These are phyloP conservation scores for Tetragonisca angustula DNA, from an alignment of 2,888 invertebrate genomes.

Conservation along the genomic window DNA sequence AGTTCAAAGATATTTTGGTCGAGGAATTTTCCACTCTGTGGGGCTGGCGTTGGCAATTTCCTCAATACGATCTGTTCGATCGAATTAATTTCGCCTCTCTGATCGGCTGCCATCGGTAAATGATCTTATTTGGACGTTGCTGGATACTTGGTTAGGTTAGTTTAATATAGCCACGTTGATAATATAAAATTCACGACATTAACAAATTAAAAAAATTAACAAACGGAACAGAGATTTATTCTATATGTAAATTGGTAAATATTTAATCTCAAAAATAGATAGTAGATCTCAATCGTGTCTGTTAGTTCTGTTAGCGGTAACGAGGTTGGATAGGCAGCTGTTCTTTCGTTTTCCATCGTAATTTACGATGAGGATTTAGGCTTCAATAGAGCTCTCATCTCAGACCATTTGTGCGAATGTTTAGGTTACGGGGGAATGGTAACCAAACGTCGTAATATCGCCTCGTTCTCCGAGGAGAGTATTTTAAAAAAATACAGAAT, in stretches of 20 bases:
- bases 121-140: not conserved
- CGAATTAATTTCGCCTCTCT: constrained; percentile 18
- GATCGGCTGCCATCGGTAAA: not conserved
- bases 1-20: not conserved
- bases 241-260: not conserved
- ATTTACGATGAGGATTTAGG: no score
- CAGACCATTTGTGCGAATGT: no score
- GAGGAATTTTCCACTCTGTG: not conserved
- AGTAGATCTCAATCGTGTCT: no score
- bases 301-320: not conserved
- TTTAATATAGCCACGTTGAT: not conserved
- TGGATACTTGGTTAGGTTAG: not conserved
- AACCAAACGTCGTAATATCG: no score
- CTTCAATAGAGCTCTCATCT: no score
- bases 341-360: no score
- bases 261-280: fast-evolving
- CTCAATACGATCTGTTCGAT: constrained; percentile 17
- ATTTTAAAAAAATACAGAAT: no score
- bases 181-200: not conserved
- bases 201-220: not conserved
- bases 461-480: no score
- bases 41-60: not conserved
- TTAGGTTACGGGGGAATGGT: no score
- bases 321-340: no score
- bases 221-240: not conserved